Percentiles rank a stretch among this genome's conserved stretches.
These are phyloP conservation scores for Rugalucina vietnamica DNA, from an alignment of 2,888 invertebrate genomes.

Conservation along the genomic window DNA sequence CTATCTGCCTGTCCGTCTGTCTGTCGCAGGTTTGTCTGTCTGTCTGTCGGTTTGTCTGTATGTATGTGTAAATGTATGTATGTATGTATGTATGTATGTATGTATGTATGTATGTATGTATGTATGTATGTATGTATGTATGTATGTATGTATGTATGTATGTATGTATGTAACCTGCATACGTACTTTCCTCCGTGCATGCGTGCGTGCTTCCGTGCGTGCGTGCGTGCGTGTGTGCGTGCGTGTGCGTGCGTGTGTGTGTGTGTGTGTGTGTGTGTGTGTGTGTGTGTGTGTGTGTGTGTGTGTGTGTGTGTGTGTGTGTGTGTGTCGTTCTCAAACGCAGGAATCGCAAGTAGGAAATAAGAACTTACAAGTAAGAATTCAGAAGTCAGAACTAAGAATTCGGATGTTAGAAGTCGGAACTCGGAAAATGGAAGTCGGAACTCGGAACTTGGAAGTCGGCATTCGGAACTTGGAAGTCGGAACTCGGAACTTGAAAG, in stretches of 20 bases:
- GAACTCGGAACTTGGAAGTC: too few relatives aligned
- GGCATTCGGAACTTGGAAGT: too few relatives aligned
- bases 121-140: conserved; percentile 33
- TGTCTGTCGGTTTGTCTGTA: not conserved
- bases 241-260: not conserved
- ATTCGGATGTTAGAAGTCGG: too few relatives aligned
- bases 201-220: not conserved
- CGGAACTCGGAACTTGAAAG: too few relatives aligned
- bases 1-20: too few relatives aligned
- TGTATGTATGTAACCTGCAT: conserved; percentile 17
- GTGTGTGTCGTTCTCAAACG: too few relatives aligned
- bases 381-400: too few relatives aligned
- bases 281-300: not conserved
- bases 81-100: conserved; percentile 25
- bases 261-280: not conserved
- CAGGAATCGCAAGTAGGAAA: too few relatives aligned
- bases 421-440: too few relatives aligned
- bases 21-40: too few relatives aligned
- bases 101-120: conserved; percentile 22
- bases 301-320: not conserved
- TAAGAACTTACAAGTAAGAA: too few relatives aligned
- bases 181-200: too few relatives aligned
- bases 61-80: conserved; percentile 28
- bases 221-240: not conserved
- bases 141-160: conserved; percentile 31